These are phyloP conservation scores for Tachuris rubrigastra DNA, from an alignment of 2,113 vertebrate species.

Conservation along the genomic window DNA sequence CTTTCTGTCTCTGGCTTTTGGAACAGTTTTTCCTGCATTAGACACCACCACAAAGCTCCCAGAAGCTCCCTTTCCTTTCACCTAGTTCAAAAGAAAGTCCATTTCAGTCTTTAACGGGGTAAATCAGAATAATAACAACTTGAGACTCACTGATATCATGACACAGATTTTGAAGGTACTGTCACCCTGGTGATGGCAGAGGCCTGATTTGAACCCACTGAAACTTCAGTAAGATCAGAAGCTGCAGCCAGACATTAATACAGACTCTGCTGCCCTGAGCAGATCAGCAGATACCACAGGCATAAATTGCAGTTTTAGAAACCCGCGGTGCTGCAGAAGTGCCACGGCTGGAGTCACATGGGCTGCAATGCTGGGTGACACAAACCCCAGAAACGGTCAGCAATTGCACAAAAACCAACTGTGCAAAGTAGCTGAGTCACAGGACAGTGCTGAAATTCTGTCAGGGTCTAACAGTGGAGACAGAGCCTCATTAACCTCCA, in stretches of 20 bases:
- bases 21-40: constrained; percentile 81
- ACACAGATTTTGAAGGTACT: neutral
- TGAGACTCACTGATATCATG: neutral
- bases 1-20: constrained; percentile 81
- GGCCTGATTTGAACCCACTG: neutral
- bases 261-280: neutral
- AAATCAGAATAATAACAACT: neutral
- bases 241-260: neutral
- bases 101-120: neutral
- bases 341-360: accelerated
- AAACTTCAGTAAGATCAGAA: neutral
- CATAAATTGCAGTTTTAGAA: neutral
- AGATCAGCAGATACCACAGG: neutral
- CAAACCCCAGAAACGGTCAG: neutral
- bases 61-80: constrained; percentile 96
- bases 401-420: neutral
- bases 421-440: neutral
- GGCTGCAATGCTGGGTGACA: neutral
- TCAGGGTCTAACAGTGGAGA: neutral
- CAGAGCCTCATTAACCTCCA: neutral
- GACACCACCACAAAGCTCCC: constrained; percentile 90
- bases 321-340: neutral
- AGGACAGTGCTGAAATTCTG: neutral
- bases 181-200: neutral
- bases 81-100: constrained; percentile 52